A percentile compares a stretch with the other conserved stretches of the same genome.
Conservation (phyloP, 1,140 invertebrate species). For the Heliothis subflexa region DNA sequence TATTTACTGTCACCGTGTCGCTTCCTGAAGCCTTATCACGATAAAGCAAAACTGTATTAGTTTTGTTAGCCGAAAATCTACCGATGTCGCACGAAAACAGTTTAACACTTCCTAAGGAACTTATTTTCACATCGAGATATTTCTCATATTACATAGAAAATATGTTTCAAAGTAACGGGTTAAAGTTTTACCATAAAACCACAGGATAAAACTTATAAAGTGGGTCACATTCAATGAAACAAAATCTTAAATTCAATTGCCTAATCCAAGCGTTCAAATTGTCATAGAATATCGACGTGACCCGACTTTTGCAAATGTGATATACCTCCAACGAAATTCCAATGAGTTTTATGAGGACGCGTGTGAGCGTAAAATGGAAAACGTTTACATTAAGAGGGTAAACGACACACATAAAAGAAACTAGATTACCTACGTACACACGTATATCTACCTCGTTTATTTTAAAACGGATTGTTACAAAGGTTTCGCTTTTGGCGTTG, state of each 20-base stretch:
- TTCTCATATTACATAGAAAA: no score
- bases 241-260: neutral
- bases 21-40: no score
- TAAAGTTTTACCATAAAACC: no score
- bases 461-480: neutral
- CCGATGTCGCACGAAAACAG: no score
- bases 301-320: constrained; percentile 19
- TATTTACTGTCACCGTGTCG: no score
- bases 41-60: no score
- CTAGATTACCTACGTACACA: neutral
- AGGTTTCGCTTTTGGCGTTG: neutral
- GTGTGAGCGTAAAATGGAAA: constrained; percentile 30
- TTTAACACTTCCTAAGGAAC: no score
- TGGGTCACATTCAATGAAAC: no score
- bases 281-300: constrained; percentile 32
- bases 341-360: constrained; percentile 32
- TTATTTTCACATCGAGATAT: no score
- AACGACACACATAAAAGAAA: constrained; percentile 32
- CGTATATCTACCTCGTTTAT: neutral
- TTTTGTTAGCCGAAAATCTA: no score
- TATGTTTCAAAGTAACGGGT: no score
- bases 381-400: constrained; percentile 33
- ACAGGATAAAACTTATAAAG: no score
- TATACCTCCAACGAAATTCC: constrained; percentile 17
- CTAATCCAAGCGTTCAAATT: constrained; percentile 21